Conservation (phyloP, 2,888 invertebrate genomes). For the Galeruca laticollis region DNA sequence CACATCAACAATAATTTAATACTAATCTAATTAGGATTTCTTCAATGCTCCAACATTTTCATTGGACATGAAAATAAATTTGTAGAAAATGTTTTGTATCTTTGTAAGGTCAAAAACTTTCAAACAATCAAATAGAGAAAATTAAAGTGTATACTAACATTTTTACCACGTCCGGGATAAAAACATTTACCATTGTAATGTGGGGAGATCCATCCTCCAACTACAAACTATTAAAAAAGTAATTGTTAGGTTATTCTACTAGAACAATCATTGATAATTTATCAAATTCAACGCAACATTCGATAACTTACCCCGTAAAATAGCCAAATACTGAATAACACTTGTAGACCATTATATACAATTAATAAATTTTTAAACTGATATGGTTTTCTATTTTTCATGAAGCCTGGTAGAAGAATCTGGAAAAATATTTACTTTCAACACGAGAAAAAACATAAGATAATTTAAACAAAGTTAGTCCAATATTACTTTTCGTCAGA, state of each 20-base stretch:
- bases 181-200: constrained; percentile 26
- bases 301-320: constrained; percentile 24
- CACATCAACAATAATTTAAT: too few species aligned
- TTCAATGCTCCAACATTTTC: too few species aligned
- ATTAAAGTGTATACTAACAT: constrained; percentile 4
- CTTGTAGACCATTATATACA: constrained; percentile 29
- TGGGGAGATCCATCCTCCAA: constrained; percentile 21
- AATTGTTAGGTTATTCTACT: not conserved
- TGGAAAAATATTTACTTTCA: constrained; percentile 7
- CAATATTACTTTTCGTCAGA: too few species aligned
- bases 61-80: too few species aligned
- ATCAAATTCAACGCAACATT: not conserved
- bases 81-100: too few species aligned
- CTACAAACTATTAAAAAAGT: constrained; percentile 18
- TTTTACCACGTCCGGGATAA: constrained; percentile 13
- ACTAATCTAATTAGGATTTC: too few species aligned
- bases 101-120: too few species aligned
- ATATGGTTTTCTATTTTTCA: constrained; percentile 31
- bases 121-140: not conserved
- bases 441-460: not conserved
- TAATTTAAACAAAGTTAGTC: too few species aligned
- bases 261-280: not conserved
- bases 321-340: constrained; percentile 25
- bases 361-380: constrained; percentile 26
- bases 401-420: constrained; percentile 17